A percentile compares a stretch with the other conserved stretches of the same genome.
phyloP scores from a whole-genome alignment of 2,797 vertebrate species.

The Chloroceryle amazona region DNA sequence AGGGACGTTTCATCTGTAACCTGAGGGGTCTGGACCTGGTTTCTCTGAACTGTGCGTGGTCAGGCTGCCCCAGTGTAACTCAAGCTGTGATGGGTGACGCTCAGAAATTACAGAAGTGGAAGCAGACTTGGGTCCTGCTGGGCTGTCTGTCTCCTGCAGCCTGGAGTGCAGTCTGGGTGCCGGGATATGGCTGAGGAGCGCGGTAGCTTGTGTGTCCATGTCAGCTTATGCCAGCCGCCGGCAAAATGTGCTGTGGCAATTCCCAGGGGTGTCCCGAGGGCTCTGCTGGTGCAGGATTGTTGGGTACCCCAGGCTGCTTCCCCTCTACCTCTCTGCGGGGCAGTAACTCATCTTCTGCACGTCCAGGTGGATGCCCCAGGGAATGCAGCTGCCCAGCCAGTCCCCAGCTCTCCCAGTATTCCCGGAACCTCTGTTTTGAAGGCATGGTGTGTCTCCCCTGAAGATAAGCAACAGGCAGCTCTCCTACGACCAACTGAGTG shows the following conservation, averaged over 20 bases:
- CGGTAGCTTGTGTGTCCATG: background rate
- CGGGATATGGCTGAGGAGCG: background rate
- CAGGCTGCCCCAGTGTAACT: background rate
- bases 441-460: slow-evolving; percentile 88
- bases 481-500: slow-evolving; percentile 92
- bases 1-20: background rate
- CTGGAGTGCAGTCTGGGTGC: background rate
- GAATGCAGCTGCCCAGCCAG: slow-evolving; percentile 81
- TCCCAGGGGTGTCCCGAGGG: rapidly evolving
- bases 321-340: background rate
- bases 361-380: slow-evolving; percentile 80
- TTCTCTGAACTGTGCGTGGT: background rate
- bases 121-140: background rate
- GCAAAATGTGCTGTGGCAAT: background rate
- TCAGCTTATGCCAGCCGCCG: background rate
- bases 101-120: background rate
- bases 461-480: slow-evolving; percentile 92
- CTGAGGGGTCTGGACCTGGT: background rate
- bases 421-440: slow-evolving; percentile 85
- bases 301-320: background rate
- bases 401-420: slow-evolving; percentile 91
- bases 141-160: background rate
- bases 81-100: background rate
- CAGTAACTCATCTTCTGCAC: background rate
- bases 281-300: background rate